Base-by-base conservation (phyloP, 2,888 invertebrate genomes). In the Acrobasis consociella region DNA sequence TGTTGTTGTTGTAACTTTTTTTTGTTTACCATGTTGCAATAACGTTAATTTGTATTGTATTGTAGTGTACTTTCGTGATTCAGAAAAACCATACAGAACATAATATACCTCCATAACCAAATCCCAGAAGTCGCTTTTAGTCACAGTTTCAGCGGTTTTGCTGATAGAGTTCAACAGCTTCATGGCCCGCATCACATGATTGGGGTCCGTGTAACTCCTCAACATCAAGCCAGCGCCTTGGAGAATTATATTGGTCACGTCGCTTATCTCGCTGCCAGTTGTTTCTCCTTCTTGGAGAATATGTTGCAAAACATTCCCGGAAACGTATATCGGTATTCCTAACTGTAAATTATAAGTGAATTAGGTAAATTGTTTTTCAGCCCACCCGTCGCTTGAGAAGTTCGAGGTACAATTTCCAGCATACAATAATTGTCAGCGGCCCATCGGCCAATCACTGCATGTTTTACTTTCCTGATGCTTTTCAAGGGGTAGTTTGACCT, bases 321-420 rank as follows among this genome's bases (percentile, higher is more conserved):
- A 79, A 64, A 80, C 60, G 62, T 65, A 81, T 16, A 78, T 73
- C 15, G 78, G 78, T 66, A 74, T 79, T 0, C 78, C 77, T 15
- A 17, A 49, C 81, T 78, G 66, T 39, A 67, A 63, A 58, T 50
- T 7, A 31, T 7, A 31, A 31, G 5, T 31, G 31, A 31, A 31
- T 31, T 31, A 31, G 31, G 31, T 31, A 5, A 5, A 31, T 31
- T 31, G 8, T 31, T 31, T 31, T 7, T 5, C 7, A 2, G 31
- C 31, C 22, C 31, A 2, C 2, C 31, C 31, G 31, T 31, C 31
- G 31, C 7, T 31, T 8, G 31, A 8, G 7, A 31, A 8, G 8
- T 31, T 5, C 31, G 2, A 31, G 31, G 7, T 31, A 31, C 31
- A 8, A 31, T 31, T 31, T 31, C 5, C 31, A 31, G 7, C 7